Conservation (phyloP, 2,113 vertebrate genomes). For the Pangasianodon gigas region DNA sequence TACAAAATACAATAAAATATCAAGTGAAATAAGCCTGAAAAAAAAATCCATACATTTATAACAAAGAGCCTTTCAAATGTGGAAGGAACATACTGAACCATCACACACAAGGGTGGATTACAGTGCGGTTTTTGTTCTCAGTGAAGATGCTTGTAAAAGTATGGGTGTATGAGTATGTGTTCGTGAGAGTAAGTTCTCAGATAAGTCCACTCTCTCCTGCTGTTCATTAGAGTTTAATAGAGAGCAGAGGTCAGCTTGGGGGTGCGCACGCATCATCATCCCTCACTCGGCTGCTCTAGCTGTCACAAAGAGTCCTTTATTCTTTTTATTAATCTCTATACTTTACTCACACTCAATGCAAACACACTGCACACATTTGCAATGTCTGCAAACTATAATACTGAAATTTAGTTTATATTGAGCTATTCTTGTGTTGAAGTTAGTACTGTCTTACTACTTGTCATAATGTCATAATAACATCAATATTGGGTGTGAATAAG, state of each 20-base stretch:
- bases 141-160: conserved; percentile 8
- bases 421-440: not conserved
- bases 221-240: conserved; percentile 59
- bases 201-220: conserved; percentile 51
- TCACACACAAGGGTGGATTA: not conserved
- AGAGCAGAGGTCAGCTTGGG: conserved; percentile 54
- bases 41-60: not conserved
- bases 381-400: not conserved
- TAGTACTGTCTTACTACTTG: not conserved
- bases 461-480: not conserved
- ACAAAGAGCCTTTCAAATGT: conserved; percentile 31
- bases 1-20: conserved; percentile 1
- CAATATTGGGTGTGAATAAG: not conserved
- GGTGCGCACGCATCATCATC: conserved; percentile 39
- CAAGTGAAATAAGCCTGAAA: not conserved
- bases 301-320: conserved; percentile 58
- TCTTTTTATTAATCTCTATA: conserved; percentile 41
- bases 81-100: conserved; percentile 5
- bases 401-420: not conserved
- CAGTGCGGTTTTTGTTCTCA: not conserved
- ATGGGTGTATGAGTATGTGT: not conserved
- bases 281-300: not conserved
- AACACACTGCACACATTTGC: not conserved
- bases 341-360: conserved; percentile 3
- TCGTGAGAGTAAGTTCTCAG: conserved; percentile 35